A percentile compares a stretch with the other conserved stretches of the same genome.
Conservation (phyloP, 2,113 vertebrate genomes). For the Callipepla californica region DNA sequence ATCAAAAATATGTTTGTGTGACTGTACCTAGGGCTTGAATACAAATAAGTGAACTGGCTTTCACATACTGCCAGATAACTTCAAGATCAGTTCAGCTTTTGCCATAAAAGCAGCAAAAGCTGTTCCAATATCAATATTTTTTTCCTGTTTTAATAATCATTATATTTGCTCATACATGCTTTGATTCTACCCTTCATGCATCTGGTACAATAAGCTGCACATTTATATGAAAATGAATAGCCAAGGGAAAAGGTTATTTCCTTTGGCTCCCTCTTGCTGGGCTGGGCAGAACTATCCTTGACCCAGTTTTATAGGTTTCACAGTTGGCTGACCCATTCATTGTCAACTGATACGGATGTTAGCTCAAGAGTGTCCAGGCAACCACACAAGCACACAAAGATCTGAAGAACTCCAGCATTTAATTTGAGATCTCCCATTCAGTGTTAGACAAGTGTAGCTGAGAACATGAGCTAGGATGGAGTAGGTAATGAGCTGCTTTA, state of each 20-base stretch:
- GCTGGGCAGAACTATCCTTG: conserved; percentile 54
- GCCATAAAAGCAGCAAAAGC: conserved; percentile 25
- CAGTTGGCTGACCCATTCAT: conserved; percentile 55
- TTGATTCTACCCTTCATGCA: conserved; percentile 39
- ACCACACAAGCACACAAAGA: conserved; percentile 59
- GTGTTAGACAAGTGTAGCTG: neutral
- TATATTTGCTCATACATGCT: conserved; percentile 37
- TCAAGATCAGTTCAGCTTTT: conserved; percentile 4
- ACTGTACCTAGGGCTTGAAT: conserved; percentile 22
- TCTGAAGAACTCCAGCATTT: conserved; percentile 17
- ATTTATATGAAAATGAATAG: conserved; percentile 42
- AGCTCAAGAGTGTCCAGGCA: conserved; percentile 54
- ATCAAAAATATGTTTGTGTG: conserved; percentile 26
- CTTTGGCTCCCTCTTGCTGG: conserved; percentile 41
- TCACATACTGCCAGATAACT: conserved; percentile 29
- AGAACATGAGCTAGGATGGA: neutral
- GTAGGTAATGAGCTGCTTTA: neutral
- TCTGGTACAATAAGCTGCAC: conserved; percentile 22
- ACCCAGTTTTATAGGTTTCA: conserved; percentile 58
- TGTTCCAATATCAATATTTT: conserved; percentile 64
- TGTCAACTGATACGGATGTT: conserved; percentile 45
- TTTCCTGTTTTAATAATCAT: conserved; percentile 56
- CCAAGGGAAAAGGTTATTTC: conserved; percentile 48
- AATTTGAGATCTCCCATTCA: neutral
- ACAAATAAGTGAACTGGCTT: conserved; percentile 27